Base-by-base conservation (phyloP, 1,140 invertebrate species). In the Brachystomella parvula region DNA sequence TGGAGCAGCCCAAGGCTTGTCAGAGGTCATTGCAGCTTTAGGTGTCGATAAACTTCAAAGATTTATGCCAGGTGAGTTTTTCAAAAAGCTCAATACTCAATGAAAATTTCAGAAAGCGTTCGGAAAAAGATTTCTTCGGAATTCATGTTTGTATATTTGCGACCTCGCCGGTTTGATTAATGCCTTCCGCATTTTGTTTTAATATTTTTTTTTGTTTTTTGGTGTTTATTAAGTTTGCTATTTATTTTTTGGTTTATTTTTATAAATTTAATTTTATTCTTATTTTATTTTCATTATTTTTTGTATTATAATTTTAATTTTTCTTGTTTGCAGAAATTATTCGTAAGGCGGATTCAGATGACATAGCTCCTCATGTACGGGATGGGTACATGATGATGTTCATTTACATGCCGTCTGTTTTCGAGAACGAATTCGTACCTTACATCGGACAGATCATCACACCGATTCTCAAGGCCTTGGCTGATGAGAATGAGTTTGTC, bases 321-420 rank as follows among this genome's bases (percentile, higher is more conserved):
- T 17, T 60, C 26, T 49, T 53, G 67, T 47, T 63, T 53, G 2
- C 74, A 81, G 94, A 98, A 77, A 97, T 99, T 68, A 98, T 99
- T 70, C 83, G 87, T 31, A 98, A 95, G 0, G 94, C 96, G 0
- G 93, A 97, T 79, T 81, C 91, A 65, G 86, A 87, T 0, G 95
- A 98, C 78, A 94, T 98, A 24, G 92, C 94, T 17, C 92, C 96
- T 1, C 93, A 98, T 78, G 95, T 99, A 0, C 93, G 97, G 74
- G 97, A 99, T 81, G 97, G 97, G 30, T 99, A 99, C 79, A 97
- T 99, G 57, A 97, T 99, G 92, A 94, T 99, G 90, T 99, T 98
- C 78, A 99, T 99, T 76, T 99, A 98, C 78, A 90, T 99, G 86
- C 97, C 97, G 0, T 87, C 89, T 67, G 94, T 95, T 0, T 98